Evolutionary conservation across 2,797 vertebrate species (phyloP).

Genomic region (Antennarius maculatus): DNA sequence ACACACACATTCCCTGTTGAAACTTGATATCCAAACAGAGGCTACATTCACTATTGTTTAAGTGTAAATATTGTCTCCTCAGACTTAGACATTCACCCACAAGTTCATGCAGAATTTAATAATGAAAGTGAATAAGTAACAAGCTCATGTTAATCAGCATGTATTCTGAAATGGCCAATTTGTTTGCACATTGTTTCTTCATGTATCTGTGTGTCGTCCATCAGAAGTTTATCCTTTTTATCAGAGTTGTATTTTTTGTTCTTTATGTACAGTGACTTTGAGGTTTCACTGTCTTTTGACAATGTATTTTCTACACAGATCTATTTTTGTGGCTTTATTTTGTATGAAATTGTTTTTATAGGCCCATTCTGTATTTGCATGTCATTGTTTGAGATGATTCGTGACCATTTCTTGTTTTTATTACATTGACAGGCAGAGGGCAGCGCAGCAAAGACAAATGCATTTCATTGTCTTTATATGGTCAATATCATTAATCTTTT

Average conservation of each 20-base stretch:
- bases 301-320: slow-evolving; percentile 75
- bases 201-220: slow-evolving; percentile 40
- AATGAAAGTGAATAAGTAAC: slow-evolving; percentile 27
- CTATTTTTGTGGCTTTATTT: slow-evolving; percentile 78
- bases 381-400: slow-evolving; percentile 22
- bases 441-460: slow-evolving; percentile 60
- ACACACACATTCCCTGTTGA: slow-evolving; percentile 50
- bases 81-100: slow-evolving; percentile 9
- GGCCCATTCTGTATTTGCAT: slow-evolving; percentile 36
- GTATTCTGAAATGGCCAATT: slow-evolving; percentile 25
- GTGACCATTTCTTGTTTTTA: slow-evolving; percentile 27
- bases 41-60: slow-evolving; percentile 46
- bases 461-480: slow-evolving; percentile 26
- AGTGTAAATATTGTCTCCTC: slow-evolving; percentile 39
- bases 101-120: slow-evolving; percentile 5
- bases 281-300: slow-evolving; percentile 60
- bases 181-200: slow-evolving; percentile 16
- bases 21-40: slow-evolving; percentile 30
- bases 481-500: slow-evolving; percentile 22
- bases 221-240: slow-evolving; percentile 52
- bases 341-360: slow-evolving; percentile 65
- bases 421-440: slow-evolving; percentile 61
- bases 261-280: slow-evolving; percentile 48
- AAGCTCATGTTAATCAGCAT: slow-evolving; percentile 42
- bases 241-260: slow-evolving; percentile 37